Evolutionary conservation across 2,113 vertebrate species (phyloP).

Genomic region (Cyrtonyx montezumae): DNA sequence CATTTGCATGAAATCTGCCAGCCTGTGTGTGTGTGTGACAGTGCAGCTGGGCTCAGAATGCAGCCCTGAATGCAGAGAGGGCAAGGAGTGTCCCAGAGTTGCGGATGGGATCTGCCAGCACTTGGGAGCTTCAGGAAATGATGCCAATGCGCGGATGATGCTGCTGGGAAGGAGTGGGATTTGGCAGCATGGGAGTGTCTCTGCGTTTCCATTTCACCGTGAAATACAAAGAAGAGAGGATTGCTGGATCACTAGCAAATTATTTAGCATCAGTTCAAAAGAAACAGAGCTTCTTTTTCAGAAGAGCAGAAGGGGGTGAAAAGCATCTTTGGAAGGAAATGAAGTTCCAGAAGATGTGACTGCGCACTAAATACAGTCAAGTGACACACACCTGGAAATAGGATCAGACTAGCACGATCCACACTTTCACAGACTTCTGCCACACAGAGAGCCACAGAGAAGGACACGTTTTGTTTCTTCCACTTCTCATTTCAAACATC

Average conservation of each 20-base stretch:
- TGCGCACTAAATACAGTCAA: background rate
- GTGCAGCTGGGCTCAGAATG: background rate
- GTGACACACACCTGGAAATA: background rate
- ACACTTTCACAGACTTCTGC: background rate
- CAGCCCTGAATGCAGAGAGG: background rate
- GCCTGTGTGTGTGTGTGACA: accelerated
- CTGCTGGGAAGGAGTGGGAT: background rate
- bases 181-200: background rate
- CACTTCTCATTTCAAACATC: background rate
- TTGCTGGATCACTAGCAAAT: background rate
- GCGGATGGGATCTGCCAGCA: background rate
- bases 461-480: background rate
- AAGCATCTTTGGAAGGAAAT: background rate
- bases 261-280: background rate
- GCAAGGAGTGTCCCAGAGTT: accelerated
- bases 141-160: accelerated
- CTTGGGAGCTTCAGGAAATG: background rate
- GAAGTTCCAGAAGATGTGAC: background rate
- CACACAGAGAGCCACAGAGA: background rate
- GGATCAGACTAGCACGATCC: background rate
- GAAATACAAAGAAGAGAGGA: background rate
- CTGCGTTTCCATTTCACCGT: background rate
- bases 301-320: background rate
- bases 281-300: background rate
- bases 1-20: background rate